These are phyloP conservation scores for Cataglyphis rosenhaueri DNA, from an alignment of 2,888 invertebrate genomes.

Conservation along the genomic window DNA sequence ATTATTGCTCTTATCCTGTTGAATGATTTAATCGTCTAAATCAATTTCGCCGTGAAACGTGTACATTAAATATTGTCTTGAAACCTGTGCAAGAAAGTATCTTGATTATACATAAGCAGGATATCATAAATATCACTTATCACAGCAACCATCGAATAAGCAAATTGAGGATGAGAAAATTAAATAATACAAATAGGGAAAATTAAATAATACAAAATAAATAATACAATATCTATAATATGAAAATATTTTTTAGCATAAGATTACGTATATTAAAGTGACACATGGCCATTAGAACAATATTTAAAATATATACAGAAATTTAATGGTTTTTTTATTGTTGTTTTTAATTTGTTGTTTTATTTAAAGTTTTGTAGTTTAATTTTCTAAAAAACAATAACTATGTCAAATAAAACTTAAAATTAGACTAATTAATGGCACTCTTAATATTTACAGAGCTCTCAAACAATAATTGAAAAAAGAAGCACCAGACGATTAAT, in stretches of 20 bases:
- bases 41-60: constrained; percentile 32
- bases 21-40: constrained; percentile 53
- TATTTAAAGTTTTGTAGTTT: not conserved
- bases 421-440: constrained; percentile 3
- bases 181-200: constrained; percentile 57
- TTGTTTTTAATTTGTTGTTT: not conserved
- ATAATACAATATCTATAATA: not conserved
- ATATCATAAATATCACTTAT: constrained; percentile 81
- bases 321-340: not conserved
- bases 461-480: not conserved
- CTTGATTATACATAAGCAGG: constrained; percentile 73
- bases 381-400: not conserved
- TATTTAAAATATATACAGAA: not conserved
- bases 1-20: constrained; percentile 48
- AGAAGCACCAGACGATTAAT: constrained; percentile 53
- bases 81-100: constrained; percentile 64
- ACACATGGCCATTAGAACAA: not conserved
- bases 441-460: not conserved
- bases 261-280: not conserved
- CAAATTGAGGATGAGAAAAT: constrained; percentile 73
- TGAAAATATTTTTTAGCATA: not conserved
- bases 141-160: constrained; percentile 69
- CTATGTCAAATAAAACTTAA: not conserved
- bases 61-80: constrained; percentile 24
- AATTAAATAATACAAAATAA: constrained; percentile 60